Conservation (phyloP, 92 coral and sea anemone genomes). For the Phymanthus crucifer region DNA sequence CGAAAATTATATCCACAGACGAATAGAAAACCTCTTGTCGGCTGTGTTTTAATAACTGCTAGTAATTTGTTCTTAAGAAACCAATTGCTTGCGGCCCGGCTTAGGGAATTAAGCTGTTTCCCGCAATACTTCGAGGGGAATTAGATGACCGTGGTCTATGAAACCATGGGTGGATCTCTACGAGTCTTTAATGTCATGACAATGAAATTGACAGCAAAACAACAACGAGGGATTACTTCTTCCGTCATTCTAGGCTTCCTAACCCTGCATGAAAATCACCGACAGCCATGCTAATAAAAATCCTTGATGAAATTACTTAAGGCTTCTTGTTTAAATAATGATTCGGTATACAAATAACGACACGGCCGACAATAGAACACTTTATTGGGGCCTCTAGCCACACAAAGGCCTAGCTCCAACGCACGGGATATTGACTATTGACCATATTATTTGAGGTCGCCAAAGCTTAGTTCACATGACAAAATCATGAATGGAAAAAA, state of each 20-base stretch:
- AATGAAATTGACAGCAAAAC: conserved; percentile 13
- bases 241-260: conserved; percentile 33
- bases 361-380: conserved; percentile 35
- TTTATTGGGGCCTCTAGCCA: conserved; percentile 31
- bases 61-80: conserved; percentile 21
- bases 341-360: conserved; percentile 23
- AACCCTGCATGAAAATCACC: conserved; percentile 1
- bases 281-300: conserved; percentile 25
- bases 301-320: conserved; percentile 37
- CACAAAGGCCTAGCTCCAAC: conserved; percentile 18
- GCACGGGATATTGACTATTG: conserved; percentile 37
- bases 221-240: conserved; percentile 22
- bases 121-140: conserved; percentile 28
- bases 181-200: conserved; percentile 9
- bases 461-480: conserved; percentile 13
- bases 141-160: background rate
- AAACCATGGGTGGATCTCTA: conserved; percentile 10
- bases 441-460: conserved; percentile 19
- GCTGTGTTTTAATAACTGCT: conserved; percentile 25
- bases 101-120: conserved; percentile 20
- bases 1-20: conserved; percentile 16
- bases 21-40: conserved; percentile 16
- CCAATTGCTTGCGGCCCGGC: conserved; percentile 29
- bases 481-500: conserved; percentile 20
- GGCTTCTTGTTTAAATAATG: conserved; percentile 31